Evolutionary conservation across 2,113 vertebrate species (phyloP), one percentile per base, ranked within the genome.

Genomic region (Melanerpes formicivorus): DNA sequence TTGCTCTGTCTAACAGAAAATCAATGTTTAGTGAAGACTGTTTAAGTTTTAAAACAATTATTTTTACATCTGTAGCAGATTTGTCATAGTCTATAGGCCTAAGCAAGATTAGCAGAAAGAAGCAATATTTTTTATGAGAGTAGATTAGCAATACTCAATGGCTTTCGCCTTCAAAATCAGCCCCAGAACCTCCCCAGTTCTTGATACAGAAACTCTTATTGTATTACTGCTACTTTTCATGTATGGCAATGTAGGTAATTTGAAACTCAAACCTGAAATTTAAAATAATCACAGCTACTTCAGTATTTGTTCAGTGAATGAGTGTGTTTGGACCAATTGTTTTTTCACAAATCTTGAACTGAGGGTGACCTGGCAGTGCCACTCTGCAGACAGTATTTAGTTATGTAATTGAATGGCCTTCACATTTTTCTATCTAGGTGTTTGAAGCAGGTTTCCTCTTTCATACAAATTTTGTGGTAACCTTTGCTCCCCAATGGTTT

Each of bases 401-500:
- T 95, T 96, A 54, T 93, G 72, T 94, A 93, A 95, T 97, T 96
- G 95, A 96, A 96, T 89, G 96, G 95, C 88, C 91, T 95, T 95
- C 78, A 80, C 96, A 97, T 95, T 95, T 96, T 97, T 96, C 92
- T 93, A 95, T 59, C 93, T 96, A 97, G 96, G 96, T 97, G 94
- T 97, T 95, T 80, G 93, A 92, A n/a, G 94, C 90, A 91, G 85
- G 95, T 96, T 97, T 96, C 94, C 95, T 95, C 76, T 95, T 97
- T 94, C 87, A 77, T 97, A 96, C 96, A 97, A 96, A 94, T 97
- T 93, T 95, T 95, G 92, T 77, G 84, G 91, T 96, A 97, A 97
- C 97, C 97, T 98, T 96, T 98, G 97, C 90, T 90, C 97, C 81
- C 67, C 55, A 26, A 70, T 32, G 91, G 95, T 96, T 98, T 98